Evolutionary conservation across 1,140 invertebrate species (phyloP).

Genomic region (Magallana gigas): DNA sequence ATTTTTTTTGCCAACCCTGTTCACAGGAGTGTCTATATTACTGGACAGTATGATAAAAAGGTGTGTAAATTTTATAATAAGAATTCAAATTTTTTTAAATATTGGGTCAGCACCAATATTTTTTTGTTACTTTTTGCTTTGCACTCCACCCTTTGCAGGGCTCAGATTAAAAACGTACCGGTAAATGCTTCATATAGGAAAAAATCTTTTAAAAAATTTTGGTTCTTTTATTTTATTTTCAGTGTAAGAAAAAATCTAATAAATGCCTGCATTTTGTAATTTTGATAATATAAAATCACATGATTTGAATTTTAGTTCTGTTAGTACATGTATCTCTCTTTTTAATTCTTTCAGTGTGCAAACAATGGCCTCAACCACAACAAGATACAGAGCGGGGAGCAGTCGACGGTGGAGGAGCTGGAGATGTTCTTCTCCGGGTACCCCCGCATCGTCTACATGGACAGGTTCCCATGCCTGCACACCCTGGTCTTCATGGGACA

Average conservation of each 20-base stretch:
- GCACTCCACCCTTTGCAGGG: too few species aligned
- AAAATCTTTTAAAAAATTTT: neutral
- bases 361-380: conserved; percentile 75
- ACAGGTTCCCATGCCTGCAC: conserved; percentile 75
- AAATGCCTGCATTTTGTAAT: conserved; percentile 1
- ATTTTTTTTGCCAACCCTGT: too few species aligned
- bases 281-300: too few species aligned
- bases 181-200: neutral
- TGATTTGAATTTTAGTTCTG: too few species aligned
- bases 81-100: neutral
- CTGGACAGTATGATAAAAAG: neutral
- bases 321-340: too few species aligned
- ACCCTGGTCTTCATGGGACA: conserved; percentile 74
- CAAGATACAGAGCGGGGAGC: conserved; percentile 65
- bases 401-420: conserved; percentile 60
- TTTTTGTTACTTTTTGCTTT: neutral
- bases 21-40: too few species aligned
- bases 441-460: conserved; percentile 70
- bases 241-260: neutral
- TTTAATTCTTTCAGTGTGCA: conserved; percentile 66
- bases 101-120: neutral
- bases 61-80: neutral
- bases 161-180: too few species aligned
- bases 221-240: neutral
- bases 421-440: conserved; percentile 78